A percentile compares a stretch with the other conserved stretches of the same genome.
These are phyloP conservation scores for Dugesia japonica DNA, from an alignment of 2,888 invertebrate genomes.

Conservation along the genomic window DNA sequence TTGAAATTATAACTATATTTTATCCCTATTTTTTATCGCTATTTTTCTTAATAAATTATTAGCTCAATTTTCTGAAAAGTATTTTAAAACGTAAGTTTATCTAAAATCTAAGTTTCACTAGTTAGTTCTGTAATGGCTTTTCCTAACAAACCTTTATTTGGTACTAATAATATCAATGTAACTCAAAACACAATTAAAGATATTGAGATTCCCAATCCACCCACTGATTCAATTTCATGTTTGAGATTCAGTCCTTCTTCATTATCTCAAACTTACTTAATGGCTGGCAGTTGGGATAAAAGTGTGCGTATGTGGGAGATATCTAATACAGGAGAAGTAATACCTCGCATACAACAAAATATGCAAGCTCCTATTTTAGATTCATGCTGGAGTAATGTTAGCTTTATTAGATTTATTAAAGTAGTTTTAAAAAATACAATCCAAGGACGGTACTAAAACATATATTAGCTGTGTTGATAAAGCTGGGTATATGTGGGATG, in stretches of 20 bases:
- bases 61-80: too few species aligned
- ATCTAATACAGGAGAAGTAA: slow-evolving; percentile 63
- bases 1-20: too few species aligned
- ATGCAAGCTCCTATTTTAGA: slow-evolving; percentile 77
- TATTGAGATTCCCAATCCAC: slow-evolving; percentile 64
- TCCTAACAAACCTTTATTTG: background rate
- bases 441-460: slow-evolving; percentile 54
- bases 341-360: slow-evolving; percentile 89
- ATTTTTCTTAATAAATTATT: too few species aligned
- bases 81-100: too few species aligned
- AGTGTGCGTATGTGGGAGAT: slow-evolving; percentile 47
- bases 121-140: too few species aligned
- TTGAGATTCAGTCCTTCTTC: slow-evolving; percentile 79
- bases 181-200: slow-evolving; percentile 23
- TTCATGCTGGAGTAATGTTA: slow-evolving; percentile 77
- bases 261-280: slow-evolving; percentile 62
- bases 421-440: background rate
- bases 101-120: too few species aligned
- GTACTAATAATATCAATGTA: background rate
- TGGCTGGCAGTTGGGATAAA: slow-evolving; percentile 44
- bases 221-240: slow-evolving; percentile 84
- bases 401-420: slow-evolving; percentile 34
- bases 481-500: slow-evolving; percentile 51
- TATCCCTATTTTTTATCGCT: too few species aligned
- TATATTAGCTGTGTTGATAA: slow-evolving; percentile 51